Conservation (phyloP, 2,797 vertebrate genomes). For the Lateolabrax maculatus region DNA sequence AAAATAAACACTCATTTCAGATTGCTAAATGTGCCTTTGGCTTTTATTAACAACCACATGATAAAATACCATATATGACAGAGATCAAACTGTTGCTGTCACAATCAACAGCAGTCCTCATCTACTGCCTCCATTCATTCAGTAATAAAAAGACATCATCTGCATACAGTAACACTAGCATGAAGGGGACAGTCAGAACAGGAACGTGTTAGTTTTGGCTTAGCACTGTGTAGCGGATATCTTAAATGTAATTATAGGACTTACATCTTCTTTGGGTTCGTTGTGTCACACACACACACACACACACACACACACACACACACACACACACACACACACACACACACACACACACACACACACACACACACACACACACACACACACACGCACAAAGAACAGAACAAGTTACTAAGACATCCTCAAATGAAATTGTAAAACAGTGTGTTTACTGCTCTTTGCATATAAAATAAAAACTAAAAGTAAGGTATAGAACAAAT, state of each 20-base stretch:
- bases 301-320: neutral
- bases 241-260: constrained; percentile 13
- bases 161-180: constrained; percentile 40
- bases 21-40: constrained; percentile 60
- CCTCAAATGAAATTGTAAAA: neutral
- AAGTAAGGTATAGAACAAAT: neutral
- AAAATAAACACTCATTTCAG: constrained; percentile 26
- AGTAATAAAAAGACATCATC: constrained; percentile 37
- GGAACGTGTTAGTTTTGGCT: constrained; percentile 42
- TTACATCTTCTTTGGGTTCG: constrained; percentile 28
- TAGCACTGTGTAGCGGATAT: neutral
- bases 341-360: constrained; percentile 41
- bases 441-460: neutral
- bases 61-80: constrained; percentile 62
- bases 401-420: neutral
- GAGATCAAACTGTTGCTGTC: constrained; percentile 19
- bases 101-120: constrained; percentile 16
- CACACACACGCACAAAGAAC: neutral
- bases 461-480: neutral
- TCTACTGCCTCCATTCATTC: constrained; percentile 30
- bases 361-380: constrained; percentile 1
- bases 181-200: constrained; percentile 37
- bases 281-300: constrained; percentile 59
- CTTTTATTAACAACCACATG: constrained; percentile 78
- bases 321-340: neutral